Evolutionary conservation across 2,113 vertebrate species (phyloP).

Genomic region (Prunella fulvescens): DNA sequence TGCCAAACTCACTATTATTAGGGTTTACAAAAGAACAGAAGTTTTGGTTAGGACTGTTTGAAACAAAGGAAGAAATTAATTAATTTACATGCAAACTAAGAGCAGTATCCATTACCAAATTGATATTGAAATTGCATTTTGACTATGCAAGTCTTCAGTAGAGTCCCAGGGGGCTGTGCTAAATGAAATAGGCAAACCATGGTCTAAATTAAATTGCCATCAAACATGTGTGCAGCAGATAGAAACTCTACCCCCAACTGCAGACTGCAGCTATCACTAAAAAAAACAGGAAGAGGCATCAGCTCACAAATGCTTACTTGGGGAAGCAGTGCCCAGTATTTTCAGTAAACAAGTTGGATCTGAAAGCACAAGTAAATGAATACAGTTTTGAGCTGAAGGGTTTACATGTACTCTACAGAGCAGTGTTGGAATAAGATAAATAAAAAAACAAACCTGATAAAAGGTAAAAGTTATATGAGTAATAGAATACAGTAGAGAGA

Average conservation of each 20-base stretch:
- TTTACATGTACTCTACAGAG: neutral
- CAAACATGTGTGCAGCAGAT: fast-evolving
- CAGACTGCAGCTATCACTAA: neutral
- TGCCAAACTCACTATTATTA: neutral
- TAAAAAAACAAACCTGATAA: neutral
- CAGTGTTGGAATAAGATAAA: neutral
- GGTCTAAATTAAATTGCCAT: neutral
- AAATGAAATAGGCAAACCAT: neutral
- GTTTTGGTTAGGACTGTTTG: neutral
- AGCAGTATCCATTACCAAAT: neutral
- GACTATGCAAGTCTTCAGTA: neutral
- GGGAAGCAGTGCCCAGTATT: neutral
- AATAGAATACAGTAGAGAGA: neutral
- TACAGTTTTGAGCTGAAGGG: neutral
- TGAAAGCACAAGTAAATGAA: neutral
- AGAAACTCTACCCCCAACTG: neutral
- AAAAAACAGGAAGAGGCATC: neutral
- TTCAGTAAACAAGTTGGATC: neutral
- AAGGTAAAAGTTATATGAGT: neutral
- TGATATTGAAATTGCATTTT: neutral
- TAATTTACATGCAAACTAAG: neutral
- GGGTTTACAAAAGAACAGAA: neutral
- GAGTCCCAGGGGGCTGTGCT: fast-evolving
- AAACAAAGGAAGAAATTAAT: neutral
- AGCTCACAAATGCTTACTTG: neutral